phyloP scores from a whole-genome alignment of 2,888 invertebrate genomes.

The Archips xylosteana region DNA sequence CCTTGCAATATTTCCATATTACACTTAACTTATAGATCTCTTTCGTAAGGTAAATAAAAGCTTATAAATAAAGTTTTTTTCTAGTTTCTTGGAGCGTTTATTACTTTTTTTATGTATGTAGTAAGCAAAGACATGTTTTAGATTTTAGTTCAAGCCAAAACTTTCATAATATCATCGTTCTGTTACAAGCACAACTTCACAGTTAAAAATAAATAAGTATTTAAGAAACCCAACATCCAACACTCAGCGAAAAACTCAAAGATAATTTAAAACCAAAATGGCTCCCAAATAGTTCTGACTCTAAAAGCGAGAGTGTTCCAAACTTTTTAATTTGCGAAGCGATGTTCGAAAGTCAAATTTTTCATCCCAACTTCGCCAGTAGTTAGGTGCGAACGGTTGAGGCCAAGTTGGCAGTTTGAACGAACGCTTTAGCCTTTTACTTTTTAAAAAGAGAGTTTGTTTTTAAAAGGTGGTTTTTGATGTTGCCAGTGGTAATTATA shows the following conservation, averaged over 20 bases:
- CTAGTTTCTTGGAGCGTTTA: too few species aligned
- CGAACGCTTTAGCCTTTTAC: constrained; percentile 43
- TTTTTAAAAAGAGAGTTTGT: constrained; percentile 16
- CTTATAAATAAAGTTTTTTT: too few species aligned
- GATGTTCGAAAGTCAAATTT: constrained; percentile 72
- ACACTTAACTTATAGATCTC: too few species aligned
- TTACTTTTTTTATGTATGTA: too few species aligned
- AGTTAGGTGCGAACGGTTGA: constrained; percentile 61
- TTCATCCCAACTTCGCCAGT: constrained; percentile 62
- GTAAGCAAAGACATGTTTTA: too few species aligned
- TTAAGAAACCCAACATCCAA: constrained; percentile 44
- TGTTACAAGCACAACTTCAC: neutral
- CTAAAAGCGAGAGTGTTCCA: constrained; percentile 74
- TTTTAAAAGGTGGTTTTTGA: constrained; percentile 4
- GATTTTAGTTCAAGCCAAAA: too few species aligned
- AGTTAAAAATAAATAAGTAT: neutral
- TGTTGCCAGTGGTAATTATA: constrained; percentile 1
- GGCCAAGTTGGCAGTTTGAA: constrained; percentile 58
- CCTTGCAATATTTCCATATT: too few species aligned
- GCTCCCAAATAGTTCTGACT: constrained; percentile 74
- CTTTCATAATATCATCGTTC: neutral
- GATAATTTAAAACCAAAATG: constrained; percentile 69
- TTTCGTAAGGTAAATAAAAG: too few species aligned
- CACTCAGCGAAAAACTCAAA: constrained; percentile 52
- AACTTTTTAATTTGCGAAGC: constrained; percentile 78